Evolutionary conservation across 2,113 vertebrate genomes (phyloP), one percentile per base, ranked within the genome.

Genomic region (Gavia stellata): DNA sequence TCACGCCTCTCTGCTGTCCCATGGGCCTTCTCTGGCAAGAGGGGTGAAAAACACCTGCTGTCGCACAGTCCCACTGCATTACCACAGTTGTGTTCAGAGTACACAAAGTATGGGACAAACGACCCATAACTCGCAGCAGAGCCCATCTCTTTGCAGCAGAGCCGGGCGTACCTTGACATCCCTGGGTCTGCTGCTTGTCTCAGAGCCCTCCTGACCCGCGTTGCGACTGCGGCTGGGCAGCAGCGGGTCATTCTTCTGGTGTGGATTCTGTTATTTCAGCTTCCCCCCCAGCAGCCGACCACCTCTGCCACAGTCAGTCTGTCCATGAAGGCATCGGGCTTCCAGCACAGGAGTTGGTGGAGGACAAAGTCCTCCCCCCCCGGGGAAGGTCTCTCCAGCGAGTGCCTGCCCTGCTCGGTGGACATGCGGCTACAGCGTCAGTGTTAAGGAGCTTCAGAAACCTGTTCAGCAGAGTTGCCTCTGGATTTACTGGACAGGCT

Each of bases 311-410:
- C 13, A 1, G 42, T 19, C 3, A 1, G 29, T 9, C 29, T 9
- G 29, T 53, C 40, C 3, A 1, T 3, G 1, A 42, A 29, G 23
- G 12, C 1, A 0, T 38, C 1, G 0, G 49, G 19, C 45, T 40
- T 24, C 31, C 36, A 23, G 15, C 8, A 1, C 1, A 1, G n/a
- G 55, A 15, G 9, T 14, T 1, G 1, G 17, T 2, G 0, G 23
- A 34, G 33, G 58, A 66, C 17, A 2, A 18, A 18, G n/a, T 66
- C 66, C 9, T 36, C 10, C 14, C 34, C 26, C 12, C 8, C 2
- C 2, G 16, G 14, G 34, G 15, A 26, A 47, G 14, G 23, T 47
- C 40, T 77, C 29, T 7, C 16, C 38, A 28, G 56, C 9, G 0
- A 12, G 38, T 6, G 26, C 25, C 26, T 36, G 40, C 31, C 19